phyloP scores from a whole-genome alignment of 2,888 invertebrate species.

The Ceramica pisi region DNA sequence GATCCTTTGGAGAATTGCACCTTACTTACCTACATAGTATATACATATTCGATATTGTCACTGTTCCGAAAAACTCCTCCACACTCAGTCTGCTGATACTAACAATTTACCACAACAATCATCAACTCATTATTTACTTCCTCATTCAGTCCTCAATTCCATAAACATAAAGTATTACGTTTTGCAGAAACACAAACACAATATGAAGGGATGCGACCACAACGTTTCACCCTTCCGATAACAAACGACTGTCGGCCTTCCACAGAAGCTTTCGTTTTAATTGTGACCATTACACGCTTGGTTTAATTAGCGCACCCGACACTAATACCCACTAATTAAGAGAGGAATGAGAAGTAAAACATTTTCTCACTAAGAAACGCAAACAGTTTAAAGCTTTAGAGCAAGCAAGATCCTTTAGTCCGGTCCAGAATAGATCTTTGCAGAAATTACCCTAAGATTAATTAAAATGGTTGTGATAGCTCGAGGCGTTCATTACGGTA shows the following conservation, averaged over 20 bases:
- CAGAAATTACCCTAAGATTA: conserved; percentile 14
- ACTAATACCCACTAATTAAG: conserved; percentile 71
- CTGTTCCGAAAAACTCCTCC: neutral
- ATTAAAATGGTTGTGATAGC: neutral
- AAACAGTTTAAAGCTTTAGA: conserved; percentile 43
- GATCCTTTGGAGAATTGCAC: too few species aligned
- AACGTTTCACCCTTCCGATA: conserved; percentile 56
- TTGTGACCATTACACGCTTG: conserved; percentile 72
- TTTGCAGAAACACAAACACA: conserved; percentile 23
- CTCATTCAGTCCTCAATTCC: neutral
- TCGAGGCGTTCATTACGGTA: neutral
- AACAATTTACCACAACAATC: neutral
- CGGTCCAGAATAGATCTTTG: conserved; percentile 2
- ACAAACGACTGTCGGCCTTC: conserved; percentile 65
- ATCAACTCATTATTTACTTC: neutral
- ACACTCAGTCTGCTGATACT: neutral
- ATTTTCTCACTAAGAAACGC: conserved; percentile 55
- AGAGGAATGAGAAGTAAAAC: conserved; percentile 62
- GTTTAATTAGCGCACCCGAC: conserved; percentile 69
- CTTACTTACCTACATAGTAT: too few species aligned
- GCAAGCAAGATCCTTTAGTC: conserved; percentile 6
- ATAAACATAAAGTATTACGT: conserved; percentile 30
- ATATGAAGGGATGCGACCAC: conserved; percentile 33
- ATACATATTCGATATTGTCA: too few species aligned
- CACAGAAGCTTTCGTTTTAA: conserved; percentile 67